Base-by-base conservation (phyloP, 2,113 vertebrate species). In the Mesitornis unicolor region DNA sequence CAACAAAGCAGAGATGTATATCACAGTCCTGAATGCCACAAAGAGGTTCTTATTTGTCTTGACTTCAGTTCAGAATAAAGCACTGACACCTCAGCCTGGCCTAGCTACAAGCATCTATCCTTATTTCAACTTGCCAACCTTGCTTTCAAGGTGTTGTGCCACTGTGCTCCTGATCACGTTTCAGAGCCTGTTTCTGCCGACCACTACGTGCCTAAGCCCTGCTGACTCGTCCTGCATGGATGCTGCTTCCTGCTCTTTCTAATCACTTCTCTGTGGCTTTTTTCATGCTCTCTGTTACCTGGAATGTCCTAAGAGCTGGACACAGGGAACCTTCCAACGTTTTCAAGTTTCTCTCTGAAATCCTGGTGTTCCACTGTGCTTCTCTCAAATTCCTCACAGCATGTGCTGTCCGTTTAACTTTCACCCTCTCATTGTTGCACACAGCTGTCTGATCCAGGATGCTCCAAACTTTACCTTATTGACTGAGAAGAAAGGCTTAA, bases 1-100 rank as follows among this genome's bases (percentile, higher is more conserved):
- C 89, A 90, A 82, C 82, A 88, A 97, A 95, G 56, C 73, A 82
- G 53, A 53, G 54, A 91, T 77, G 77, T 97, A 95, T 94, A 91
- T 97, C 93, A 97, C 73, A 82, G 42, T 59, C 67, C 53, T 59
- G 69, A 94, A 83, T 0, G 0, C 38, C 68, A 51, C 4, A 2
- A 75, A 95, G 90, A 43, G 18, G 13, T 35, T 92, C 43, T 87
- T 92, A 57, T 94, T 93, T 93, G 40, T 60, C 69, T 81, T 79
- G 38, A 73, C 48, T 73, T 92, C 54, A 47, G 53, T 35, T 74
- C n/a, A 83, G 40, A 88, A 78, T 47, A 67, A 90, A 90, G 40
- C 53, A 42, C 11, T 1, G 4, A 71, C 35, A 43, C 40, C 31
- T 75, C 43, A 81, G 6, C 40, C 35, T 73, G 21, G 47, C 29